A percentile compares a stretch with the other conserved stretches of the same genome.
Evolutionary conservation across 2,888 invertebrate species (phyloP).

Genomic region (Chymomyza fuscimana): DNA sequence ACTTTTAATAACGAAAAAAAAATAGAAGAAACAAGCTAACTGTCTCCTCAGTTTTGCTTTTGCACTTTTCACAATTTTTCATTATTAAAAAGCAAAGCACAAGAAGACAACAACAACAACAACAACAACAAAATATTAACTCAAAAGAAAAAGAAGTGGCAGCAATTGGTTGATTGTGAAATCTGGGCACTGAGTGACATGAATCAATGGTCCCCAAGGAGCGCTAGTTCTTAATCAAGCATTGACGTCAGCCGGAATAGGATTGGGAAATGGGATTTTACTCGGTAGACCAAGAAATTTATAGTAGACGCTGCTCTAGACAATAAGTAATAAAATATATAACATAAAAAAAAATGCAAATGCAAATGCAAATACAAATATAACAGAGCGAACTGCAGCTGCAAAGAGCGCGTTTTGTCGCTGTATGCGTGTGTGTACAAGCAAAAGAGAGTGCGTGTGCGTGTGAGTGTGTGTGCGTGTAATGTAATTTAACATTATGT

Average conservation of each 20-base stretch:
- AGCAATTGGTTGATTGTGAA: background rate
- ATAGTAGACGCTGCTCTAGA: background rate
- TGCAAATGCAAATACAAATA: too few relatives aligned
- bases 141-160: conserved; percentile 6
- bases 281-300: background rate
- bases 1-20: background rate
- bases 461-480: too few relatives aligned
- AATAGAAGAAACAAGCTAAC: background rate
- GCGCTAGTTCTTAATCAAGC: background rate
- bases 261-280: background rate
- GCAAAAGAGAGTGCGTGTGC: background rate
- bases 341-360: background rate
- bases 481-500: too few relatives aligned
- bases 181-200: background rate
- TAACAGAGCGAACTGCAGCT: too few relatives aligned
- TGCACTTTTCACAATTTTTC: conserved; percentile 1
- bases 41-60: background rate
- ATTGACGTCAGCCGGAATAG: too few relatives aligned
- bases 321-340: background rate
- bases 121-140: conserved; percentile 14
- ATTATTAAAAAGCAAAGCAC: background rate
- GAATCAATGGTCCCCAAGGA: background rate
- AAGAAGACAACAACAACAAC: background rate
- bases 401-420: too few relatives aligned
- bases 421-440: too few relatives aligned